Evolutionary conservation across 2,113 vertebrate genomes (phyloP), one percentile per base, ranked within the genome.

Genomic region (Siniperca knerii): DNA sequence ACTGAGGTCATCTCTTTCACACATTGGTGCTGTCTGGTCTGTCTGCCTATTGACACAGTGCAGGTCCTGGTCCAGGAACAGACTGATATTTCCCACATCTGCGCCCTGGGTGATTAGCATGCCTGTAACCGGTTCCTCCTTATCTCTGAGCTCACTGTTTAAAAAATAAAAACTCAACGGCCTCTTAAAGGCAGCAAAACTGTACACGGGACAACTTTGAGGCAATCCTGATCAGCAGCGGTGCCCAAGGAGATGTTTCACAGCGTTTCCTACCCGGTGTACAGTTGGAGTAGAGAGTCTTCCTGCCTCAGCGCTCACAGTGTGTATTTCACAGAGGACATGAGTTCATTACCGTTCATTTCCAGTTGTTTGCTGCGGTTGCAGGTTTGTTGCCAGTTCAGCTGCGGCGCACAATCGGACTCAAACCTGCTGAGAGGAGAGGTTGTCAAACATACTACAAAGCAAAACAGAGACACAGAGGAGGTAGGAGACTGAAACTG

Each of bases 1-100:
- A 75, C 87, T 90, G 86, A 95, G 92, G 90, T 93, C 89, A 92
- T 80, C 76, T 81, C 46, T 76, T 92, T 94, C 91, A 93, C 93
- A 93, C 92, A 79, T 92, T 9, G 50, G 81, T 83, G 81, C 84
- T 89, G 92, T 88, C 85, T 81, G 79, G 18, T 80, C 72, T 73
- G 91, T 87, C 84, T 65, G 77, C 75, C 40, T 11, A 11, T 25
- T 91, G 92, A 95, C 92, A 91, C 75, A 85, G 65, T 70, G 72
- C 94, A 95, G 93, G 75, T 84, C 74, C 86, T 9, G 35, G 58
- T 65, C 61, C 79, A 84, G 84, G 70, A 93, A 90, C 89, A 66
- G 61, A 79, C 75, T 77, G 87, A 80, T 80, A 81, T 77, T 93
- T 87, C 84, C 87, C 86, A 90, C 88, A 83, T 89, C 89, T 89